Conservation (phyloP, 2,113 vertebrate genomes). For the Castor canadensis region DNA sequence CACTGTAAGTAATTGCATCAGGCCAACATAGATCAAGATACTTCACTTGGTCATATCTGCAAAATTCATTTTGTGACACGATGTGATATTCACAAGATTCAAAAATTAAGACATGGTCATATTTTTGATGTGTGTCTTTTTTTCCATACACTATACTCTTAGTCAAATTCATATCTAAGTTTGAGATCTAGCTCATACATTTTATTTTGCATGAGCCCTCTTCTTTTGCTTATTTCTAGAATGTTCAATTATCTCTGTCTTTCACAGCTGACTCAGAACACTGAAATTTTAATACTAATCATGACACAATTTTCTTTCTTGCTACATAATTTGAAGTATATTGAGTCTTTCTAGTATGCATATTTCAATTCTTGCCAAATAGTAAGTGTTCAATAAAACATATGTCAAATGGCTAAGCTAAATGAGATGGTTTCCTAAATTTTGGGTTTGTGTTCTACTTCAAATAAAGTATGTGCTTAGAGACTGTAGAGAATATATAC, state of each 20-base stretch:
- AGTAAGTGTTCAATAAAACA: not conserved
- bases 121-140: not conserved
- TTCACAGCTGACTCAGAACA: not conserved
- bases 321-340: not conserved
- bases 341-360: not conserved
- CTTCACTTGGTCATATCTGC: not conserved
- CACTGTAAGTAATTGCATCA: not conserved
- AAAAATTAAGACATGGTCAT: no score
- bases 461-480: not conserved
- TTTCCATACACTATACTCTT: not conserved
- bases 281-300: not conserved
- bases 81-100: not conserved
- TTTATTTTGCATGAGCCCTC: fast-evolving
- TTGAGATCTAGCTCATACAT: not conserved
- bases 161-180: not conserved
- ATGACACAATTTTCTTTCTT: not conserved
- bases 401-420: not conserved
- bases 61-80: not conserved
- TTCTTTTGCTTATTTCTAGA: not conserved
- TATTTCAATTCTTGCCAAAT: not conserved
- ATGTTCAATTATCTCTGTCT: not conserved
- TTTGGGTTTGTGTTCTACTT: not conserved
- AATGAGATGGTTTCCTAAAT: not conserved
- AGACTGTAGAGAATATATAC: not conserved
- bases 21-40: not conserved